Conservation (phyloP, 2,797 vertebrate genomes). For the Sphaeramia orbicularis region DNA sequence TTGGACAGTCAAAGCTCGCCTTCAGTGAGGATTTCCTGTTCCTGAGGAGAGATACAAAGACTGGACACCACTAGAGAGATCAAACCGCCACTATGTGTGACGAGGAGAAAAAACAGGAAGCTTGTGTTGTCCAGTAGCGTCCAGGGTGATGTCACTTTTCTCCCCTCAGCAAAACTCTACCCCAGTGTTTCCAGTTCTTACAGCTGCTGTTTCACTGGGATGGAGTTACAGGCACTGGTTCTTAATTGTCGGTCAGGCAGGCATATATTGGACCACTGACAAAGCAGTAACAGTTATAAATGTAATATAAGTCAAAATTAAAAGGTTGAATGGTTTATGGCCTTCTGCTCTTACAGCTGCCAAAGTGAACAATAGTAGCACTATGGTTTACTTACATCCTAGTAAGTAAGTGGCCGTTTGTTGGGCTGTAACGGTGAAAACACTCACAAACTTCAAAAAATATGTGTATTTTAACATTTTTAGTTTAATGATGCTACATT, state of each 20-base stretch:
- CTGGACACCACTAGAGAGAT: conserved; percentile 40
- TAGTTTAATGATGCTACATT: no score
- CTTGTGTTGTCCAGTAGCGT: conserved; percentile 40
- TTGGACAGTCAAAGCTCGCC: conserved; percentile 14
- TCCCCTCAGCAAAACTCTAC: conserved; percentile 28
- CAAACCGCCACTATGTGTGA: conserved; percentile 54
- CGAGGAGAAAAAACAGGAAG: conserved; percentile 55
- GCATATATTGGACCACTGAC: not conserved
- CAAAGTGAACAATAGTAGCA: not conserved
- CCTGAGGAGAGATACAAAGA: conserved; percentile 64
- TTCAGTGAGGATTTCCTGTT: conserved; percentile 58
- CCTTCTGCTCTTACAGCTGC: not conserved
- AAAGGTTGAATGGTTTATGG: no score
- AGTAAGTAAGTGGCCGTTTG: not conserved
- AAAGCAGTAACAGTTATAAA: not conserved
- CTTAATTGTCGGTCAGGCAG: conserved; percentile 4
- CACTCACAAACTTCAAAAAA: no score
- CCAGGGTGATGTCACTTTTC: conserved; percentile 60
- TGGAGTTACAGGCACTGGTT: not conserved
- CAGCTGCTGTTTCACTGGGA: conserved; percentile 22
- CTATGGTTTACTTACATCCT: not conserved
- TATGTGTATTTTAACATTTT: no score
- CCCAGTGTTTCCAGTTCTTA: conserved; percentile 33
- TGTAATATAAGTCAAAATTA: not conserved
- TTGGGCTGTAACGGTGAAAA: not conserved